Conservation (phyloP, 2,113 vertebrate genomes). For the Apus apus region DNA sequence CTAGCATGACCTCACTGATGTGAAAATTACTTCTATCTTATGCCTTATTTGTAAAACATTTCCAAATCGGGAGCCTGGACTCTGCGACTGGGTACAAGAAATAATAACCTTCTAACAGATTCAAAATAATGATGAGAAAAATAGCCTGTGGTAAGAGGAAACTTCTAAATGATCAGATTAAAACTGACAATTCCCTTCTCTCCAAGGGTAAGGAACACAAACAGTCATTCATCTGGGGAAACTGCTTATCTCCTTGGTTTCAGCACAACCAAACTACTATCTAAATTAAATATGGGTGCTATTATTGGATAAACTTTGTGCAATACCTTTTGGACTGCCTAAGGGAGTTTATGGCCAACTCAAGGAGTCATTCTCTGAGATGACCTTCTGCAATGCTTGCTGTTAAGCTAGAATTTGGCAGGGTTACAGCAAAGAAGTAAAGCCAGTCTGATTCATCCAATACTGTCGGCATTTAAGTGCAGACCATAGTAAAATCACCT, state of each 20-base stretch:
- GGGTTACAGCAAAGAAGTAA: background rate
- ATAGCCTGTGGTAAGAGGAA: background rate
- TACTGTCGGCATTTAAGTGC: background rate
- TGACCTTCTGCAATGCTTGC: background rate
- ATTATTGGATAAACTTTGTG: background rate
- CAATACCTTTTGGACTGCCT: background rate
- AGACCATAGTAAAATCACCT: background rate
- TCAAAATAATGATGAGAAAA: background rate
- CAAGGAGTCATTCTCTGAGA: background rate
- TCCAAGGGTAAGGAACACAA: background rate
- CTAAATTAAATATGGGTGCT: background rate
- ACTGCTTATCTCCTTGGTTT: background rate
- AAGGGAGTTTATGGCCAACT: background rate
- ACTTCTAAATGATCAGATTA: conserved; percentile 5
- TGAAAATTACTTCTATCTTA: background rate
- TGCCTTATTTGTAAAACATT: background rate
- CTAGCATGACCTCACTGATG: background rate
- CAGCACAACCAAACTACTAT: conserved; percentile 1
- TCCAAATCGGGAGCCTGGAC: background rate
- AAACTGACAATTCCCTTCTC: conserved; percentile 16
- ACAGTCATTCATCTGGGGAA: background rate
- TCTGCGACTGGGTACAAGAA: background rate
- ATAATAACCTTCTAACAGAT: background rate
- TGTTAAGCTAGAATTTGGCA: background rate
- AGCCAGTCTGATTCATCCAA: background rate